Conservation (phyloP, 53 echinoderm and acorn worm genomes). For the Luidia sarsii region DNA sequence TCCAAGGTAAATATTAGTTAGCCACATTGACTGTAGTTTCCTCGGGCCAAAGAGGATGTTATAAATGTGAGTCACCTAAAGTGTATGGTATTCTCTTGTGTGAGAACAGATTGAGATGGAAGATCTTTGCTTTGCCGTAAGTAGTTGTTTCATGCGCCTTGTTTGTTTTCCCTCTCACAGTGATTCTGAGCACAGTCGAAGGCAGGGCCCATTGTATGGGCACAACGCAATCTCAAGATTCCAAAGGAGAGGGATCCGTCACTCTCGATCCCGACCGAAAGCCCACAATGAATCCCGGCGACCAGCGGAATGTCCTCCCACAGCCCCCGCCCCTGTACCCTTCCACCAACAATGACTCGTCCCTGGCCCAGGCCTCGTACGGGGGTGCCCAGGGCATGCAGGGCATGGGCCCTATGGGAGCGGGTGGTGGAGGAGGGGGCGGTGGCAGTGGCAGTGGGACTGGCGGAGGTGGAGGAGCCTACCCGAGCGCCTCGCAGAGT, state of each 20-base stretch:
- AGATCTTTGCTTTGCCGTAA: background rate
- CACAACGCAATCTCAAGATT: conserved; percentile 47
- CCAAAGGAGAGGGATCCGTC: conserved; percentile 17
- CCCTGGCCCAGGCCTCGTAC: conserved; percentile 29
- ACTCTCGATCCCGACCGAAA: background rate
- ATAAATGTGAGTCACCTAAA: too few species aligned
- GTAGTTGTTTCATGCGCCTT: too few species aligned
- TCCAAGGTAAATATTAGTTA: too few species aligned
- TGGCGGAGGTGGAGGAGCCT: too few species aligned
- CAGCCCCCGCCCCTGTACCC: conserved; percentile 78
- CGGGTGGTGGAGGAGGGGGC: too few species aligned
- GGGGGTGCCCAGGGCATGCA: conserved; percentile 57
- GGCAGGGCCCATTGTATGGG: conserved; percentile 32
- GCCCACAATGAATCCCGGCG: conserved; percentile 70
- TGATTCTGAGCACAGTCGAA: conserved; percentile 7
- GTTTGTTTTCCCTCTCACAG: conserved; percentile 3
- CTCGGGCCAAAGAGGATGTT: too few species aligned
- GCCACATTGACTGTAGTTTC: too few species aligned
- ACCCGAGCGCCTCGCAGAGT: conserved; percentile 56
- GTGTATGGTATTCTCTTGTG: too few species aligned
- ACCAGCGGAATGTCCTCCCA: conserved; percentile 71
- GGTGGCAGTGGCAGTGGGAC: too few species aligned
- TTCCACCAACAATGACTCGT: conserved; percentile 13
- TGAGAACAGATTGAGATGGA: too few species aligned
- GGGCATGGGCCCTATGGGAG: conserved; percentile 8